Evolutionary conservation across 2,888 invertebrate genomes (phyloP), one percentile per base, ranked within the genome.

Genomic region (Andrena bucephala): DNA sequence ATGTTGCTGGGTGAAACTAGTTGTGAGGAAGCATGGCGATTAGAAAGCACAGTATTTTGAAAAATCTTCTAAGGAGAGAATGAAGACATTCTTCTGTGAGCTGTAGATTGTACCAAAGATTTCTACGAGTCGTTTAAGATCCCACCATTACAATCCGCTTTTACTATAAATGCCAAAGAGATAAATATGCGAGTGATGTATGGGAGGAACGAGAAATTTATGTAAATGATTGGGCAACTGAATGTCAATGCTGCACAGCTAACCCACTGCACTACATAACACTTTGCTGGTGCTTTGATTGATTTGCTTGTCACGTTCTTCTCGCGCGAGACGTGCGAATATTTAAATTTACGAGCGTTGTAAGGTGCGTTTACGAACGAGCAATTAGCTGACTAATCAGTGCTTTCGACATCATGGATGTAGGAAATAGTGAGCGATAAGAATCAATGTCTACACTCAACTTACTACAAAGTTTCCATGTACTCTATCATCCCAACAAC

Each of bases 181-280:
- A 62, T 36, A 75, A 75, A 62, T 62, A 20, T 0, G 20, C 20
- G 20, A 10, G 62, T 42, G 70, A 62, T 70, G 16, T 52, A 62
- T 62, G 20, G 36, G n/a, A 20, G 36, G 20, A 62, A 60, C 24
- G 70, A 70, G 59, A 70, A 60, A 52, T 52, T 60, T 70, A 75
- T 75, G 70, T 20, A 70, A 75, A 70, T 62, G 60, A 29, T 31
- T n/a, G 13, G 62, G 20, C 62, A 70, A 52, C 29, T 70, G 75
- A 70, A 70, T 70, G 20, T 36, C 70, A 70, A 62, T 70, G 75
- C 50, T 70, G 27, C 60, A 70, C 33, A 75, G 27, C 33, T 70
- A 69, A 75, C 75, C 75, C 50, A 75, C 62, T 75, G 75, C 33
- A 62, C 75, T 33, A 70, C 70, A 60, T 70, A 60, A 36, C 75